Percentiles rank a stretch among this genome's conserved stretches.
Evolutionary conservation across 2,888 invertebrate genomes (phyloP).

Genomic region (Strigamia maritima): DNA sequence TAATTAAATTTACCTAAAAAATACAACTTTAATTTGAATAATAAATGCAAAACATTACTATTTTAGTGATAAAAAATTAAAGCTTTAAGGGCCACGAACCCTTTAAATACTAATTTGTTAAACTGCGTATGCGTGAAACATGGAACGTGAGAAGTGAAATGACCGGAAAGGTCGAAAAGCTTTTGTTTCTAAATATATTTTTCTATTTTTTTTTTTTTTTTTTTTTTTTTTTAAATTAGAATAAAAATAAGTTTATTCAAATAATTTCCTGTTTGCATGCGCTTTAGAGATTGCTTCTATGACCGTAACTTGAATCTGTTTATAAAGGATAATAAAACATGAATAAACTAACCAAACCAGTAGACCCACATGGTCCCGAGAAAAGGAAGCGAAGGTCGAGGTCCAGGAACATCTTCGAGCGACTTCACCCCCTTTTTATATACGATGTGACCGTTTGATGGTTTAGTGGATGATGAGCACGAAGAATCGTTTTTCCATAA

Average conservation of each 20-base stretch:
- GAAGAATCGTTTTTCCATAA: not conserved
- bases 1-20: too few relatives aligned
- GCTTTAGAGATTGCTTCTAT: not conserved
- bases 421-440: not conserved
- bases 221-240: not conserved
- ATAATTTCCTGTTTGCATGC: not conserved
- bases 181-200: not conserved
- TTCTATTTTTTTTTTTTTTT: not conserved
- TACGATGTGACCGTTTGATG: not conserved
- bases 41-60: too few relatives aligned
- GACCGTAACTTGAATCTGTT: not conserved
- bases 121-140: too few relatives aligned
- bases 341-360: slow-evolving; percentile 38
- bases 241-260: too few relatives aligned
- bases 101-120: too few relatives aligned
- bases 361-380: slow-evolving; percentile 47
- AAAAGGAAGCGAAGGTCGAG: slow-evolving; percentile 46
- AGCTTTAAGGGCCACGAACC: too few relatives aligned
- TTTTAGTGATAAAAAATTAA: too few relatives aligned
- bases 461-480: not conserved
- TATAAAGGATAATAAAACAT: not conserved
- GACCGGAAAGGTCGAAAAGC: too few relatives aligned
- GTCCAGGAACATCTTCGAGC: slow-evolving; percentile 45
- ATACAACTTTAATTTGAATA: too few relatives aligned
- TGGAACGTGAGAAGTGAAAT: too few relatives aligned